Evolutionary conservation across 2,888 invertebrate genomes (phyloP), one percentile per base, ranked within the genome.

Genomic region (Glaucopsyche alexis): DNA sequence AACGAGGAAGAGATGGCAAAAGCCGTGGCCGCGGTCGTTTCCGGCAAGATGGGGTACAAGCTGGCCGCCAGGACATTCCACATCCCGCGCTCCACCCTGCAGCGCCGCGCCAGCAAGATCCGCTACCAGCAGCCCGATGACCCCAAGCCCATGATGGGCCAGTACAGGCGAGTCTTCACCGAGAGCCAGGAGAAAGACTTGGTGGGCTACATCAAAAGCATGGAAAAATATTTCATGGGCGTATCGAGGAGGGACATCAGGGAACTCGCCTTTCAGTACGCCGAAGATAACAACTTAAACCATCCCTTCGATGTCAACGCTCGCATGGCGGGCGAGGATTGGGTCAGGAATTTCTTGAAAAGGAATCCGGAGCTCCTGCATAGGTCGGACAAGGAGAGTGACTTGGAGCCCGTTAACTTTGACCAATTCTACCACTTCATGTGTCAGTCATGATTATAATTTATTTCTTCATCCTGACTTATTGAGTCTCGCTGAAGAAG

Each of bases 341-440:
- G 93, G 93, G 90, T 93, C 19, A 86, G 90, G 77, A 93, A 93
- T 77, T 94, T 93, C 81, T 81, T 93, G 38, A 93, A 93, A 75
- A 81, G 93, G 74, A 91, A 93, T 76, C 91, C 93, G 0, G 93
- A 93, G 77, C 82, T 93, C 47, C 80, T 89, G 49, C 87, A 91
- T 72, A 88, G 83, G 77, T 82, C 91, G 7, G 89, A 89, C 52
- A 86, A 84, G 76, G 91, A 92, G 45, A 83, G 81, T 60, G 89
- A 89, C 60, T 78, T 90, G 78, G 91, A 91, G 77, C 91, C 93
- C 74, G 93, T 92, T 67, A 93, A 93, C 82, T 93, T 93, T 74
- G 93, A 93, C 79, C 93, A 93, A 82, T 93, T 93, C 81, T 93
- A 93, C 76, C 93, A 93, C 80, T 93, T 93, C 76, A 93, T 93